Base-by-base conservation (phyloP, 1,140 invertebrate species). In the Leptinotarsa lineolata region DNA sequence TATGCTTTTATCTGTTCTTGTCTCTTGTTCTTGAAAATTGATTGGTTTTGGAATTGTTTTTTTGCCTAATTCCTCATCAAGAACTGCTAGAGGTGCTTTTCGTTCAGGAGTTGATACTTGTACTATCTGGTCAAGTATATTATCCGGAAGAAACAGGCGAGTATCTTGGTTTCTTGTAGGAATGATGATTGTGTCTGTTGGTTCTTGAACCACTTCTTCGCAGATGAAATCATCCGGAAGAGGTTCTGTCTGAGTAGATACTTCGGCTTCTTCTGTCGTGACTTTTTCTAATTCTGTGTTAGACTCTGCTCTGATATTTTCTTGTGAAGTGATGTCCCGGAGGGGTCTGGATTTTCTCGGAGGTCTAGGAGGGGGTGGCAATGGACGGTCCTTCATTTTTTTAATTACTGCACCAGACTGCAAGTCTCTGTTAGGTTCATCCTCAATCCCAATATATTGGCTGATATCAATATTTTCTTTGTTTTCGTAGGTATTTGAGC, bases 241-340 rank as follows among this genome's bases (percentile, higher is more conserved):
- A 0, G 92, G 92, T 84, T 94, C 93, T 1, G 93, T 94, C 84
- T 94, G 93, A 0, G 92, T 94, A 1, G 92, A 92, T 3, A 92
- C 89, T 77, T 92, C 91, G 21, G 90, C 89, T 84, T 94, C 91
- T 59, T 89, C 78, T 39, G 86, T n/a, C 39, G 77, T 76, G 68
- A 65, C 46, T 71, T 81, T 75, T 85, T 85, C 8, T 79, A 81
- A 18, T 5, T 69, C 67, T 45, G 45, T 44, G n/a, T 46, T 22
- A 18, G 46, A n/a, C 5, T 30, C 77, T 12, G 69, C 48, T 54
- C 6, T 45, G 13, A 81, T 72, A 73, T 81, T 81, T 44, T 76
- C 70, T 75, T 78, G 44, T 21, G 77, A 70, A 8, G 81, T 82
- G 20, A 82, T 81, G 30, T 86, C 82, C 59, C 85, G 81, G 21